phyloP scores from a whole-genome alignment of 2,113 vertebrate species.

The Notothenia rossii region DNA sequence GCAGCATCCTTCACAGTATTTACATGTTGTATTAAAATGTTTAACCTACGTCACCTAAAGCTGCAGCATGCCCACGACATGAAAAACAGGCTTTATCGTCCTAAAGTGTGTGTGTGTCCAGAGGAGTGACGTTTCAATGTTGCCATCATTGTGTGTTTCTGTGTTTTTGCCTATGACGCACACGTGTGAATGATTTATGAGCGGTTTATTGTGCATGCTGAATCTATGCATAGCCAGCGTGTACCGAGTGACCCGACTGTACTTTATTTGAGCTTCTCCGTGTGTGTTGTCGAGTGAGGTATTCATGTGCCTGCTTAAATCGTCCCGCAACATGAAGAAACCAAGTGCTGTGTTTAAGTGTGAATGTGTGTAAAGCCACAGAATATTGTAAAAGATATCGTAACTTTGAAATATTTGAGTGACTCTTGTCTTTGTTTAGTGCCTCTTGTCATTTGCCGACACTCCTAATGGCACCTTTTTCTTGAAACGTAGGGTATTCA shows the following conservation, averaged over 20 bases:
- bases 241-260: constrained; percentile 42
- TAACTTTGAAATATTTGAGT: constrained; percentile 63
- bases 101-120: constrained; percentile 39
- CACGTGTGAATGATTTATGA: constrained; percentile 27
- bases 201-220: constrained; percentile 24
- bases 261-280: constrained; percentile 39
- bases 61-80: constrained; percentile 73
- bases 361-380: constrained; percentile 69
- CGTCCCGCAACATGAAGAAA: constrained; percentile 57
- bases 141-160: constrained; percentile 37
- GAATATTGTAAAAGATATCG: constrained; percentile 49
- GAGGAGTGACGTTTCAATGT: constrained; percentile 59
- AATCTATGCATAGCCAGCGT: constrained; percentile 62
- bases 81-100: constrained; percentile 60
- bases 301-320: constrained; percentile 71
- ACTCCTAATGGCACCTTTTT: constrained; percentile 62
- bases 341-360: constrained; percentile 51
- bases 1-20: constrained; percentile 63
- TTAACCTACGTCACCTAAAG: constrained; percentile 58
- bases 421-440: constrained; percentile 70
- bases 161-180: constrained; percentile 26
- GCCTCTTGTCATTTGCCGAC: constrained; percentile 59
- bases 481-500: constrained; percentile 28
- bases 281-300: constrained; percentile 62
- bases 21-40: constrained; percentile 65